Percentiles rank a stretch among this genome's conserved stretches.
phyloP scores from a whole-genome alignment of 2,888 invertebrate genomes.

The Metacarcinus magister region DNA sequence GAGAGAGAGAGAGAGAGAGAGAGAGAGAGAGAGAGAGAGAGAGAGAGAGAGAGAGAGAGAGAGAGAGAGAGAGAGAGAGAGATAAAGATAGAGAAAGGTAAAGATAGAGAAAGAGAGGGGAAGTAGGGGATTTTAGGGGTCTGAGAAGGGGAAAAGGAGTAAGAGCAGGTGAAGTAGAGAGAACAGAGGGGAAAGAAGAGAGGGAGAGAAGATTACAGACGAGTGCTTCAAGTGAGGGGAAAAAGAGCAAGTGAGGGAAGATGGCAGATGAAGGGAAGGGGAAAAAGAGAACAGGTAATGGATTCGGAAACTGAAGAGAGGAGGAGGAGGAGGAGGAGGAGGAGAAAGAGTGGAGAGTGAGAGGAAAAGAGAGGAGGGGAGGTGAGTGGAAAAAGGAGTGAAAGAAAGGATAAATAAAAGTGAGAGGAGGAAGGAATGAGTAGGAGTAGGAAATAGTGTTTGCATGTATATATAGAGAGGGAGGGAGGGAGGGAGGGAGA shows the following conservation, averaged over 20 bases:
- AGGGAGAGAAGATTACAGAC: neutral
- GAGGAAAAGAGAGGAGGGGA: neutral
- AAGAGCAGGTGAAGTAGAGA: too few relatives aligned
- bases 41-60: neutral
- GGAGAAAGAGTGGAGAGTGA: neutral
- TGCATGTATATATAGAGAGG: neutral
- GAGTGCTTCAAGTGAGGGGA: too few relatives aligned
- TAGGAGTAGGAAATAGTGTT: too few relatives aligned
- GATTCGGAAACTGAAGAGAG: neutral
- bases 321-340: neutral
- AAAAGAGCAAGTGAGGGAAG: too few relatives aligned
- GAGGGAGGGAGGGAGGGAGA: neutral
- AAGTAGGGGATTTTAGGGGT: too few relatives aligned
- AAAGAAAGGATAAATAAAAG: too few relatives aligned
- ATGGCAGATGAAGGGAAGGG: neutral
- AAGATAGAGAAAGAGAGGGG: neutral
- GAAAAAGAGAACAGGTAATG: neutral
- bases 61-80: neutral
- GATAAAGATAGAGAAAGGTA: neutral
- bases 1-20: too few relatives aligned
- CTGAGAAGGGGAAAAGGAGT: too few relatives aligned
- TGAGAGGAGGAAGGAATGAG: too few relatives aligned
- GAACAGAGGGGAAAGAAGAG: neutral
- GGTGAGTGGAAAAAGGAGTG: neutral
- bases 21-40: neutral